Evolutionary conservation across 2,888 invertebrate species (phyloP), one percentile per base, ranked within the genome.

Genomic region (Xanthostigma xanthostigma): DNA sequence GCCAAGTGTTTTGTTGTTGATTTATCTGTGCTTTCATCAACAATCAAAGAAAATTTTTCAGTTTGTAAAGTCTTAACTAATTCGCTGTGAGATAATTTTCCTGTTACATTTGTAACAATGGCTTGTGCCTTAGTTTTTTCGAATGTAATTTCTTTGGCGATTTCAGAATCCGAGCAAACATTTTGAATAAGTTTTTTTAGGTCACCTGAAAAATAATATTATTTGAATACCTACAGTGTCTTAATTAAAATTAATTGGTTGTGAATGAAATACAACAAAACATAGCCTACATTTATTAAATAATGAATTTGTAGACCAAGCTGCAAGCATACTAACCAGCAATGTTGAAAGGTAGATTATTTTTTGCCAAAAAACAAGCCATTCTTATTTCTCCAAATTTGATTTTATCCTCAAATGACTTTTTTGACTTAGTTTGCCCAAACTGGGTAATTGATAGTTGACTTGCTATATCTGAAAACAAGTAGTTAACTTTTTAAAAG

Each of bases 101-200:
- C 44, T 33, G 44, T 44, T 12, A 27, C 44, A 44, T 44, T 44
- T 44, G 13, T 44, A 27, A 49, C 37, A 49, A 55, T 49, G 3
- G 40, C 47, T 38, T 45, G 45, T n/a, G 49, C 48, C 46, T 57
- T 55, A 2, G 50, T 55, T 41, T 46, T 42, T 42, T 53, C 52
- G 9, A 56, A 9, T 13, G 48, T 37, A 9, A 56, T 33, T 8
- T 51, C 36, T 42, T 53, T n/a, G 1, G 50, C 36, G 11, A 54
- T 53, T 49, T 52, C 41, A 1, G 53, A 55, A 46, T 55, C 54
- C 2, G 50, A 44, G 38, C 53, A 49, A 10, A 44, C 41, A 10
- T 44, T 36, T 49, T 56, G 53, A n/a, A 54, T n/a, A 37, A 54
- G 35, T 3, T 45, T 41, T 12, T 41, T 41, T 41, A 41, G 41